These are phyloP conservation scores for Bufo bufo DNA, from an alignment of 2,113 vertebrate genomes.

Conservation along the genomic window DNA sequence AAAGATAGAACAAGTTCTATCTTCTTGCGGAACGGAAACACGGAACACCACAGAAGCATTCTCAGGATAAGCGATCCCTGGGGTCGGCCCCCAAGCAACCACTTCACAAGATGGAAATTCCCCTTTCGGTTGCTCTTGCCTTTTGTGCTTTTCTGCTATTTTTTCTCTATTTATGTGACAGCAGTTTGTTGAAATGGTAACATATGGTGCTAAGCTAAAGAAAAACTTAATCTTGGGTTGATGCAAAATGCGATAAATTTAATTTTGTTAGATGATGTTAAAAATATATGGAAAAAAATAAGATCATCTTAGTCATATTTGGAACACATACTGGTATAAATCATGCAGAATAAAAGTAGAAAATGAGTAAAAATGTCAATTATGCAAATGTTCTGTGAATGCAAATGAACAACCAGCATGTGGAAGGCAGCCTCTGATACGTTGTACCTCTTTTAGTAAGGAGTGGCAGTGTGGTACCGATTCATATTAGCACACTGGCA, in stretches of 20 bases:
- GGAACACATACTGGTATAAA: conserved; percentile 52
- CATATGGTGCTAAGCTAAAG: background rate
- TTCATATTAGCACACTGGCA: background rate
- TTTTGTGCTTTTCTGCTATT: background rate
- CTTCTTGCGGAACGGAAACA: too few relatives aligned
- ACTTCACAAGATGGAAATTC: background rate
- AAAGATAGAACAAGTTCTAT: too few relatives aligned
- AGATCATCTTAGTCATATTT: conserved; percentile 52
- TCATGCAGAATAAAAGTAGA: conserved; percentile 24
- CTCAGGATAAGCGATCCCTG: too few relatives aligned
- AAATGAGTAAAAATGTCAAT: background rate
- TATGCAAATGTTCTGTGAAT: background rate
- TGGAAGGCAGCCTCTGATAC: background rate
- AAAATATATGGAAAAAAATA: conserved; percentile 5
- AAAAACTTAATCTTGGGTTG: background rate
- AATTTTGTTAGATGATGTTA: background rate
- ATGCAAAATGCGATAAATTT: background rate
- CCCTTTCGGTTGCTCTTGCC: background rate
- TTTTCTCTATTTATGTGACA: conserved; percentile 14
- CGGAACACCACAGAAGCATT: too few relatives aligned
- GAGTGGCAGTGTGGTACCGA: background rate
- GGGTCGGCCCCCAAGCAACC: too few relatives aligned
- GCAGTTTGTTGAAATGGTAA: conserved; percentile 13
- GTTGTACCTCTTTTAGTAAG: background rate
- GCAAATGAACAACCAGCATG: background rate